phyloP scores from a whole-genome alignment of 2,888 invertebrate genomes.

The Cactoblastis cactorum region DNA sequence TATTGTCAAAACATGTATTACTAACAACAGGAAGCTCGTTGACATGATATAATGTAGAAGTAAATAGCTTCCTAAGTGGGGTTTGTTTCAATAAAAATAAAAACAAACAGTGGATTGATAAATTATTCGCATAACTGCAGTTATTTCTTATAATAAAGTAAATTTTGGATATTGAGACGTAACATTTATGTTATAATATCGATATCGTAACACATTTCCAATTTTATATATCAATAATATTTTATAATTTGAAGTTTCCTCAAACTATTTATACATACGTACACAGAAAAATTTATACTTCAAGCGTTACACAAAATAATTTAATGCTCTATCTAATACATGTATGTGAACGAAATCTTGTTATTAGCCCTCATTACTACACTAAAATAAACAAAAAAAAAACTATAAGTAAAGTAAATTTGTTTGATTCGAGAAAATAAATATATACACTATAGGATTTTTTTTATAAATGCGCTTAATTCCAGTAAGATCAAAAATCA shows the following conservation, averaged over 20 bases:
- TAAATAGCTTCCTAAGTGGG: not conserved
- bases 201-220: too few species aligned
- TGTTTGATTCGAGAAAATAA: too few species aligned
- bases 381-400: too few species aligned
- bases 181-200: too few species aligned
- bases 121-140: too few species aligned
- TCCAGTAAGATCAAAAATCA: not conserved
- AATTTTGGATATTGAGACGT: too few species aligned
- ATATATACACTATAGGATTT: too few species aligned
- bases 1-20: conserved; percentile 46
- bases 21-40: conserved; percentile 38
- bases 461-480: not conserved
- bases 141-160: too few species aligned
- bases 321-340: not conserved
- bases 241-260: not conserved
- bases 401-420: too few species aligned
- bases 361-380: not conserved
- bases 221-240: too few species aligned
- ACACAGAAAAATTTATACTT: not conserved
- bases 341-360: not conserved
- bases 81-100: not conserved
- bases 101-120: not conserved
- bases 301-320: not conserved
- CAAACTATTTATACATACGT: not conserved
- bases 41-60: conserved; percentile 6